Base-by-base conservation (phyloP, 2,888 invertebrate genomes). In the Dryomyza anilis region DNA sequence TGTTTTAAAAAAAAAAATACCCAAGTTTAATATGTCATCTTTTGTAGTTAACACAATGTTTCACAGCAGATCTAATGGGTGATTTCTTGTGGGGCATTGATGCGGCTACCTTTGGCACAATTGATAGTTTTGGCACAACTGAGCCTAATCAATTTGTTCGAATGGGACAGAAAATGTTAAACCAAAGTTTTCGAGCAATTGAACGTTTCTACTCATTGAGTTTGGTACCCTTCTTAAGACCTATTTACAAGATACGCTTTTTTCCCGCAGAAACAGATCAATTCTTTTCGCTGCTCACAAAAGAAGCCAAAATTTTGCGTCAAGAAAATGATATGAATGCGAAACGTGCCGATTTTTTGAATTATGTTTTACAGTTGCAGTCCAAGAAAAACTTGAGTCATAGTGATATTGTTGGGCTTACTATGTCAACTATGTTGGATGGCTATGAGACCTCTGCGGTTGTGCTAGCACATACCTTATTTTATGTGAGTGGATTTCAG, bases 231-330 rank as follows among this genome's bases (percentile, higher is more conserved):
- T 62, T 72, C 2, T 4, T 74, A 8, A 71, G 73, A 1, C 64
- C 71, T 21, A 19, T 81, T 4, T 64, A 69, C 3, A 71, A 73
- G 1, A 53, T 70, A 19, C 74, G 75, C 1, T 72, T 80, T 36
- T 74, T 71, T 63, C 70, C 75, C 14, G 86, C 81, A 0, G 89
- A 87, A 3, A 96, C 97, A 76, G 95, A 78, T 21, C 64, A 69
- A 0, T 81, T 80, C 68, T 81, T 81, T 36, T 73, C 72, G 0
- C 66, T 73, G 19, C 63, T 81, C 1, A 76, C 76, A 23, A 67
- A 65, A 12, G 71, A 79, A 14, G 76, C 83, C 0, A 68, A 78
- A 5, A 67, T 73, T 6, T n/a, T 78, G 58, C 74, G 82, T 1
- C 30, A 68, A 0, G 69, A 72, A 12, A 69, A 67, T 2, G 63